Conservation (phyloP, 2,113 vertebrate genomes). For the Tricholaema leucomelas region DNA sequence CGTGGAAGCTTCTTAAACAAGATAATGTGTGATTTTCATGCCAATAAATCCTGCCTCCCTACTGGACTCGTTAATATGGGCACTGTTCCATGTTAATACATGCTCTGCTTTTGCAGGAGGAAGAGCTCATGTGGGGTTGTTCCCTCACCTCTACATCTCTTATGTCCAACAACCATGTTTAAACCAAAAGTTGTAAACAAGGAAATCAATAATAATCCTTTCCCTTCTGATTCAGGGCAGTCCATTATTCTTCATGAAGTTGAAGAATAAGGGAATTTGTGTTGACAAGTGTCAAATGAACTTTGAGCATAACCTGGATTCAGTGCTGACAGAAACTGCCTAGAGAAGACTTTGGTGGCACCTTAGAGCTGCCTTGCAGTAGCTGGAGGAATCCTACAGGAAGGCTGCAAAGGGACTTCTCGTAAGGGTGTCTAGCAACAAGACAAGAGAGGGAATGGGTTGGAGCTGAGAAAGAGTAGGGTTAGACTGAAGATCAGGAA, state of each 20-base stretch:
- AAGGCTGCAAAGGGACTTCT: too few relatives aligned
- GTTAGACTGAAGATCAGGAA: too few relatives aligned
- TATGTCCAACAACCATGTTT: not conserved
- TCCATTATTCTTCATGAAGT: not conserved
- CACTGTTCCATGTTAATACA: not conserved
- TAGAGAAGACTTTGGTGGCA: too few relatives aligned
- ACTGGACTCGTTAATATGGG: not conserved
- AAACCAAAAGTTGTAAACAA: not conserved
- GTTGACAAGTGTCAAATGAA: not conserved
- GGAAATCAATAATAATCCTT: not conserved
- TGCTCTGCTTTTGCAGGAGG: not conserved
- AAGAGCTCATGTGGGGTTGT: not conserved
- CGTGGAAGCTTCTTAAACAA: conserved; percentile 21
- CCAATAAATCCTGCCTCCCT: not conserved
- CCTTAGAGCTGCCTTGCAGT: too few relatives aligned
- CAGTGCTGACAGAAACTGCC: not conserved
- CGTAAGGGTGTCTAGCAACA: too few relatives aligned
- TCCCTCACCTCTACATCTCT: not conserved
- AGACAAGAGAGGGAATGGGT: too few relatives aligned
- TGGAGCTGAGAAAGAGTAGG: too few relatives aligned
- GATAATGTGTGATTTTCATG: not conserved
- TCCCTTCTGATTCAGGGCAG: not conserved
- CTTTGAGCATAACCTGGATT: not conserved
- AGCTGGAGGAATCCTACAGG: too few relatives aligned
- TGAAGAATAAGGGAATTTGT: not conserved